phyloP scores from a whole-genome alignment of 2,888 invertebrate genomes.

The Euplagia quadripunctaria region DNA sequence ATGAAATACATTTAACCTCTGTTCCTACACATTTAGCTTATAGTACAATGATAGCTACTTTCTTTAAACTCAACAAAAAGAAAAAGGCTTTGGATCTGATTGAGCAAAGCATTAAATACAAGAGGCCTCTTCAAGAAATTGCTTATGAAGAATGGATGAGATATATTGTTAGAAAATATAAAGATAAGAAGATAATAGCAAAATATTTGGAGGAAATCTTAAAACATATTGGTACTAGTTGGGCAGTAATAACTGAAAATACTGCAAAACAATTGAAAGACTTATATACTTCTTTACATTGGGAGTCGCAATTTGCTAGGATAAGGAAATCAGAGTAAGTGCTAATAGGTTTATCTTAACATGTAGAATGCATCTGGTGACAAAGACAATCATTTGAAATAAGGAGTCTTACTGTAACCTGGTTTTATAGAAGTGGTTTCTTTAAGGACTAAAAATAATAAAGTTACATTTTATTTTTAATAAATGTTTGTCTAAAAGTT shows the following conservation, averaged over 20 bases:
- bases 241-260: conserved; percentile 63
- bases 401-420: too few relatives aligned
- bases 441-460: too few relatives aligned
- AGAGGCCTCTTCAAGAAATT: conserved; percentile 75
- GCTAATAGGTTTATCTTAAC: neutral
- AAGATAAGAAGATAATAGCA: conserved; percentile 66
- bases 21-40: conserved; percentile 82
- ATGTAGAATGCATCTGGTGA: too few relatives aligned
- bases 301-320: conserved; percentile 67
- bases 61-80: conserved; percentile 87
- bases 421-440: neutral
- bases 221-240: conserved; percentile 83
- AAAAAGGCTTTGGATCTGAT: conserved; percentile 88
- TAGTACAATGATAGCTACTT: conserved; percentile 85
- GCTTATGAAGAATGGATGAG: conserved; percentile 86
- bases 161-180: conserved; percentile 76
- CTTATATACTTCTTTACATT: conserved; percentile 65
- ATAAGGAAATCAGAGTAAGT: conserved; percentile 72
- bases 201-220: conserved; percentile 87
- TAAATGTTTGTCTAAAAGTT: too few relatives aligned
- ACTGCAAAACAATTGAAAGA: conserved; percentile 68
- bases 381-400: too few relatives aligned
- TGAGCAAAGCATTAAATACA: conserved; percentile 81
- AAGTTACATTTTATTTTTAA: too few relatives aligned
- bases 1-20: conserved; percentile 85